phyloP scores from a whole-genome alignment of 92 coral and sea anemone species.

The Pocillopora meandrina region DNA sequence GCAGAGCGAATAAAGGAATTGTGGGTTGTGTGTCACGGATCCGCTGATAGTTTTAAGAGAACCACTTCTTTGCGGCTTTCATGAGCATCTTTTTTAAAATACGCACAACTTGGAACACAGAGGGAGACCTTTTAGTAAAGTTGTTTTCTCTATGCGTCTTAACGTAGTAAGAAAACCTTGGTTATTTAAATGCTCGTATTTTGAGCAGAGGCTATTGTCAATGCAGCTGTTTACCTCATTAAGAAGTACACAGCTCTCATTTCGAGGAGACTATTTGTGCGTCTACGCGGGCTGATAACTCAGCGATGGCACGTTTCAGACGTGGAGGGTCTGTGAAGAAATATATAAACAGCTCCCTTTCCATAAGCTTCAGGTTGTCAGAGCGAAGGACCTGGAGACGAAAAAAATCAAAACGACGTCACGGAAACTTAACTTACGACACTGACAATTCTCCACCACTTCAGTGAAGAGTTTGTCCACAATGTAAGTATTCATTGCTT shows the following conservation, averaged over 20 bases:
- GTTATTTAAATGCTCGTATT: not conserved
- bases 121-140: no score
- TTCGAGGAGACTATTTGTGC: conserved; percentile 79
- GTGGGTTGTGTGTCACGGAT: no score
- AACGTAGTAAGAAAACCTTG: no score
- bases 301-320: conserved; percentile 84
- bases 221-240: not conserved
- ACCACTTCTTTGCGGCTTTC: no score
- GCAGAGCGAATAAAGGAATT: no score
- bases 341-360: conserved; percentile 85
- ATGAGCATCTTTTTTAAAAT: no score
- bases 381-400: conserved; percentile 86
- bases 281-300: conserved; percentile 89
- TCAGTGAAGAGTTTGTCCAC: not conserved
- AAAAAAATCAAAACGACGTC: not conserved
- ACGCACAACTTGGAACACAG: no score
- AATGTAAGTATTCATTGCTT: not conserved
- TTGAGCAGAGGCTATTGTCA: not conserved
- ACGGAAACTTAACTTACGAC: not conserved
- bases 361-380: conserved; percentile 83
- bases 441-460: no score
- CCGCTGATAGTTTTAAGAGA: no score
- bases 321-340: conserved; percentile 92
- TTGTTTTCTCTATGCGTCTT: no score
- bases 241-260: conserved; percentile 6